Conservation (phyloP, 2,888 invertebrate species). For the Acronicta leporina region DNA sequence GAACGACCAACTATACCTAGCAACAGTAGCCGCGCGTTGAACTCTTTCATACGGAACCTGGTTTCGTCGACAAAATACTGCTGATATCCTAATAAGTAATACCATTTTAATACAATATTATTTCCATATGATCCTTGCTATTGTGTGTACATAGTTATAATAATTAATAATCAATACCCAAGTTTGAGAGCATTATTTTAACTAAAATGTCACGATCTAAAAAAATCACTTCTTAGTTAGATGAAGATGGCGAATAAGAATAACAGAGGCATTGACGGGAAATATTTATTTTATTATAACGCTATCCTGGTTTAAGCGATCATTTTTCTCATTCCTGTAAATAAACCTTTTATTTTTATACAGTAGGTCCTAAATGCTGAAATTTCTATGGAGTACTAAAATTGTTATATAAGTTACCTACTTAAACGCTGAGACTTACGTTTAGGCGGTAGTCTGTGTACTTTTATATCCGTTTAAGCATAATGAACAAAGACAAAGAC, state of each 20-base stretch:
- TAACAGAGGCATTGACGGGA: no score
- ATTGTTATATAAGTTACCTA: neutral
- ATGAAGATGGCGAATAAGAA: neutral
- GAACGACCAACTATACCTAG: neutral
- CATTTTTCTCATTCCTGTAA: no score
- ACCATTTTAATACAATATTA: neutral
- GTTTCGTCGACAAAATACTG: constrained; percentile 11
- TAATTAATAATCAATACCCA: neutral
- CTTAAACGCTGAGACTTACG: constrained; percentile 10
- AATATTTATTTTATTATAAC: no score
- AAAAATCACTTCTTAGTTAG: neutral
- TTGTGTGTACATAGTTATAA: neutral
- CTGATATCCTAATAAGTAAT: constrained; percentile 16
- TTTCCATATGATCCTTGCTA: neutral
- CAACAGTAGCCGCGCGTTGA: constrained; percentile 70
- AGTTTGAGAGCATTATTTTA: neutral
- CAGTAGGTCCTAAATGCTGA: no score
- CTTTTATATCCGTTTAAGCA: constrained; percentile 65
- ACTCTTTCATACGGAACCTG: constrained; percentile 71
- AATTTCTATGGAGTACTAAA: no score
- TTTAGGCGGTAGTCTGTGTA: constrained; percentile 41
- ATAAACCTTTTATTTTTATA: no score
- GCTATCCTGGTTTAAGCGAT: no score
- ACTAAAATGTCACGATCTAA: neutral
- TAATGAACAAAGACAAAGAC: constrained; percentile 81